phyloP scores from a whole-genome alignment of 2,888 invertebrate species.

The Thecophora atra region DNA sequence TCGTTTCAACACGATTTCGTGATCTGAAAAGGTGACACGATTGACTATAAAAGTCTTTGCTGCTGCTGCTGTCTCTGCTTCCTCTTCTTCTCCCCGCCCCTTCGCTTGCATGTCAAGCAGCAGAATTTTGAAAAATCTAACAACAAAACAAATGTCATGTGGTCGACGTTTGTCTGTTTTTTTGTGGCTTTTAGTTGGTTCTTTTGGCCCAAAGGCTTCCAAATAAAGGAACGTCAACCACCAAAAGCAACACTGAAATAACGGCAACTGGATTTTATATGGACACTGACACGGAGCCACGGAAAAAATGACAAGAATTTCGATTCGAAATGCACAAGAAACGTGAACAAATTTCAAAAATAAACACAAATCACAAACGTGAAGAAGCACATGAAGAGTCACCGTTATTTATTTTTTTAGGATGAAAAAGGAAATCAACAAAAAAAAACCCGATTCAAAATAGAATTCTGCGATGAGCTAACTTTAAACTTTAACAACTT shows the following conservation, averaged over 20 bases:
- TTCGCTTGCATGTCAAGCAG: background rate
- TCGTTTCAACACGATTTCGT: slow-evolving; percentile 34
- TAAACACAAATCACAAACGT: no score
- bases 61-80: slow-evolving; percentile 11
- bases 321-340: no score
- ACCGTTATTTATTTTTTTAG: background rate
- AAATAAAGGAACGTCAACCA: background rate
- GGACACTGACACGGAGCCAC: no score
- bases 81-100: background rate
- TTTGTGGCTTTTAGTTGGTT: background rate
- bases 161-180: background rate
- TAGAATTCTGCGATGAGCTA: no score
- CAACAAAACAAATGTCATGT: slow-evolving; percentile 18
- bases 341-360: no score
- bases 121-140: no score
- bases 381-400: no score
- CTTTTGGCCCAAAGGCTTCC: background rate
- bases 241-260: background rate
- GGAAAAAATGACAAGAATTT: no score
- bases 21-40: slow-evolving; percentile 35
- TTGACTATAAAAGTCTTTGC: slow-evolving; percentile 21
- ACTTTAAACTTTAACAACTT: no score
- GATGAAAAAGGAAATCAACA: background rate
- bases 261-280: no score
- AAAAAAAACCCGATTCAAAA: background rate